phyloP scores from a whole-genome alignment of 1,140 invertebrate species.

The Paralvinella palmiformis region DNA sequence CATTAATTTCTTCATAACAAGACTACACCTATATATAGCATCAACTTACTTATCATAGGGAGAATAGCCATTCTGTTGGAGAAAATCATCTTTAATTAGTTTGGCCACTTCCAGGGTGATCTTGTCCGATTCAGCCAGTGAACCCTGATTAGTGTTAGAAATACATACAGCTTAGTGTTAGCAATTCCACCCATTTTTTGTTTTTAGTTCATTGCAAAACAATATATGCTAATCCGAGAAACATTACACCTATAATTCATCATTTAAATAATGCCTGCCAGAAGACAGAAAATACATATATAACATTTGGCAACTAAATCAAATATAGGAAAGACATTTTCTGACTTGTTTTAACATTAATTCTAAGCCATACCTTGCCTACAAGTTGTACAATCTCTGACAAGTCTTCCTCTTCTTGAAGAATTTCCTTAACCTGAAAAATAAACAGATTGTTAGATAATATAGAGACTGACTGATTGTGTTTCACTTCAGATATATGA shows the following conservation, averaged over 20 bases:
- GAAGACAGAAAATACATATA: no score
- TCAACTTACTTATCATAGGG: slow-evolving; percentile 68
- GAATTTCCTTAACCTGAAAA: slow-evolving; percentile 48
- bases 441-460: background rate
- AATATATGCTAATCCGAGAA: no score
- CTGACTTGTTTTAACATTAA: no score
- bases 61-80: slow-evolving; percentile 90
- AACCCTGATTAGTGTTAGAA: slow-evolving; percentile 57
- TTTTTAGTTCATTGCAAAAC: no score
- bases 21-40: background rate
- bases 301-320: no score
- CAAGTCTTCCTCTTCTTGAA: slow-evolving; percentile 99
- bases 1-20: background rate
- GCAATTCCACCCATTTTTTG: no score
- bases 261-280: no score
- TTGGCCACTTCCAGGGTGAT: slow-evolving; percentile 98
- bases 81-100: slow-evolving; percentile 97
- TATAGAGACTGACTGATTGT: background rate
- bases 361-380: slow-evolving; percentile 76
- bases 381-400: slow-evolving; percentile 99
- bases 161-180: no score
- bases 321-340: no score
- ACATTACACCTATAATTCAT: no score
- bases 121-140: slow-evolving; percentile 97
- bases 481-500: no score